phyloP scores from a whole-genome alignment of 2,797 vertebrate species.

The Periparus ater region DNA sequence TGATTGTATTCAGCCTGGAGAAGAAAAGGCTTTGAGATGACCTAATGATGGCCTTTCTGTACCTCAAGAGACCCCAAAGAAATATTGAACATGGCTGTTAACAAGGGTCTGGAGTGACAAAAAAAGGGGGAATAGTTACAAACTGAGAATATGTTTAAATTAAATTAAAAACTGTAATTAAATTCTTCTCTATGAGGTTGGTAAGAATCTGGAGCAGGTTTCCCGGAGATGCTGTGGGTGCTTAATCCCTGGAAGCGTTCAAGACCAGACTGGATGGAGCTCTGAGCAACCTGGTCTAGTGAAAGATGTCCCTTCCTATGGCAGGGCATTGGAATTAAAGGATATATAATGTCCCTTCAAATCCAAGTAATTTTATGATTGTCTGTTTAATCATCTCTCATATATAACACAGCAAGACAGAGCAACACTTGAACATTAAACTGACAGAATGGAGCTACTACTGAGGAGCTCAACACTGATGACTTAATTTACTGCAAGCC shows the following conservation, averaged over 20 bases:
- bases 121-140: not conserved
- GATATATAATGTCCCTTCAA: not conserved
- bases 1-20: not conserved
- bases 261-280: not conserved
- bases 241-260: not conserved
- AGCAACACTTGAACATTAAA: not conserved
- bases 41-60: not conserved
- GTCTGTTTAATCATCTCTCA: not conserved
- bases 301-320: not conserved
- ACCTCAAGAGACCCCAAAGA: not conserved
- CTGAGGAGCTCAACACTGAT: not conserved
- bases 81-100: not conserved
- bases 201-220: not conserved
- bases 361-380: not conserved
- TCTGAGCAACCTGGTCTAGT: not conserved
- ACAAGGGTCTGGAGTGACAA: not conserved
- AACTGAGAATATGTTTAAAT: not conserved
- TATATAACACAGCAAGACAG: not conserved
- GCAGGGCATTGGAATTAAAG: not conserved
- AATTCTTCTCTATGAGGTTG: not conserved
- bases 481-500: not conserved
- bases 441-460: not conserved
- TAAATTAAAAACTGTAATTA: not conserved
- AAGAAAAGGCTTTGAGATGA: not conserved
- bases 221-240: not conserved